Evolutionary conservation across 2,113 vertebrate species (phyloP), one percentile per base, ranked within the genome.

Genomic region (Plecturocebus donacophilus): DNA sequence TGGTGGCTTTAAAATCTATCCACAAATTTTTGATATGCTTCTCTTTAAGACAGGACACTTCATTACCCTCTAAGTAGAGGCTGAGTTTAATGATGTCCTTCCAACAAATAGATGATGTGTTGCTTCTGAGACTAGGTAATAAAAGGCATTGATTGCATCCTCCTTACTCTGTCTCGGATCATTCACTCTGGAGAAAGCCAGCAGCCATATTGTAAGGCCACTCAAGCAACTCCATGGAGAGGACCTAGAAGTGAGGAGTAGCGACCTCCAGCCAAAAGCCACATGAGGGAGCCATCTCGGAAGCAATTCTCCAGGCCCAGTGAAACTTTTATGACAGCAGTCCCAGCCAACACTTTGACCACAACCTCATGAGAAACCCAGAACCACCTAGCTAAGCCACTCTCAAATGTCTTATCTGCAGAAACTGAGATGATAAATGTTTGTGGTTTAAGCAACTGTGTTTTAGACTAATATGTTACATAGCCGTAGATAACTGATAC

Each of bases 1-100:
- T 83, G 40, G 32, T 94, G 27, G 68, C 95, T 89, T 80, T 95
- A 38, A 81, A 93, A 49, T 86, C 40, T 82, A 23, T 38, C 17
- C 45, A 70, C 40, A 87, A 6, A 30, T 64, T 88, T 88, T 70
- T 45, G 14, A 54, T 64, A 52, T 75, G 13, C 27, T 70, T 61
- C 16, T 76, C 16, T 73, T 40, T 25, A 40, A 61, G 23, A 75
- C n/a, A 40, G 68, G 64, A 38, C 54, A 6, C 32, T 47, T 84
- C 11, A 9, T 64, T 75, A 9, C 8, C 38, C 11, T 85, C 80
- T 89, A 73, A 94, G 40, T 73, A 30, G 14, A 10, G 54, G 17
- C 42, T 84, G 71, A 90, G 73, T 87, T 80, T 87, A 80, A n/a
- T 90, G 54, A 81, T 52, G 85, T 12, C 8, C 13, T 88, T 71